phyloP scores from a whole-genome alignment of 1,140 invertebrate genomes.

The Drosophila ambigua region DNA sequence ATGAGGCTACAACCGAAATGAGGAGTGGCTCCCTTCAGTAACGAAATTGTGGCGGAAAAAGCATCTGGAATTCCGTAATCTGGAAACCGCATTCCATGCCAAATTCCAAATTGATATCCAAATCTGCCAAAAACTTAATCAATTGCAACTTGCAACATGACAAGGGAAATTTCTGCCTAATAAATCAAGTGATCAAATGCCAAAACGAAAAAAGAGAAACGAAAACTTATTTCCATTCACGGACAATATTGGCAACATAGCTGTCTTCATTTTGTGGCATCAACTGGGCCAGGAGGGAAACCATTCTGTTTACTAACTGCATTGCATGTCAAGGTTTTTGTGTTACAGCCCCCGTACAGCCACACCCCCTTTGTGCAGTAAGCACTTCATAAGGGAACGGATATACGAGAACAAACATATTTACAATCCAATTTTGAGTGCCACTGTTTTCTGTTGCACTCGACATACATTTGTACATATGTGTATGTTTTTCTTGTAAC shows the following conservation, averaged over 20 bases:
- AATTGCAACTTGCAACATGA: constrained; percentile 4
- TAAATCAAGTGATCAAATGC: constrained; percentile 41
- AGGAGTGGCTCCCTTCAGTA: background rate
- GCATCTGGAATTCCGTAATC: constrained; percentile 14
- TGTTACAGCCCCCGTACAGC: constrained; percentile 1
- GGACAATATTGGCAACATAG: constrained; percentile 44
- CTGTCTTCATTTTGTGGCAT: constrained; percentile 35
- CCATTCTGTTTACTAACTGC: constrained; percentile 10
- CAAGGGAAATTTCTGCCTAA: constrained; percentile 24
- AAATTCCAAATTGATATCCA: background rate
- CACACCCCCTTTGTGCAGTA: background rate
- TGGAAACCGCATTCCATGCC: too few relatives aligned
- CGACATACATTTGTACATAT: constrained; percentile 30
- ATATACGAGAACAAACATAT: constrained; percentile 7
- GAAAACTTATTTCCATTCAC: constrained; percentile 28
- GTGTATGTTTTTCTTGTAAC: constrained; percentile 11
- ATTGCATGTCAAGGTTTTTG: constrained; percentile 68
- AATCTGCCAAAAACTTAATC: constrained; percentile 17
- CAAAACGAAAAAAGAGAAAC: background rate
- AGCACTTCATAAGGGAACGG: constrained; percentile 26
- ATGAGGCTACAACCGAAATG: constrained; percentile 24
- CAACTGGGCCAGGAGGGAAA: constrained; percentile 5
- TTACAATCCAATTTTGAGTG: constrained; percentile 56
- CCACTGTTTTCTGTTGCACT: constrained; percentile 57
- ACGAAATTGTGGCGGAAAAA: too few relatives aligned